Conservation (phyloP, 64 coral and sea anemone species). For the Astreopora myriophthalma region DNA sequence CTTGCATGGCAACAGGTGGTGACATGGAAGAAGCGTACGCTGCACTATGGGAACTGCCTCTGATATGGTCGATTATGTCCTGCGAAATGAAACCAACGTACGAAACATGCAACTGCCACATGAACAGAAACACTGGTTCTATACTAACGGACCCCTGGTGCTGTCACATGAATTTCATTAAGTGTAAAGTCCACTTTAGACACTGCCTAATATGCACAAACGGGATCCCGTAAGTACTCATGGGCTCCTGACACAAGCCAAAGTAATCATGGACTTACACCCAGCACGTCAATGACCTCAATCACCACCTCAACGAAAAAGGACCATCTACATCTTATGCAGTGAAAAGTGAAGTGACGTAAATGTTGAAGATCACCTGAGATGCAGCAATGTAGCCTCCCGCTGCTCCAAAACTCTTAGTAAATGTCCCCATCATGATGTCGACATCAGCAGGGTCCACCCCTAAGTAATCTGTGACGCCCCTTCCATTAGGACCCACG, state of each 20-base stretch:
- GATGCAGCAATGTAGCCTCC: conserved; percentile 94
- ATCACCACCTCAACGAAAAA: neutral
- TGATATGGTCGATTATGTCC: conserved; percentile 92
- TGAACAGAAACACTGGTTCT: neutral
- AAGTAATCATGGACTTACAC: too few relatives aligned
- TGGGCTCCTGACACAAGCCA: too few relatives aligned
- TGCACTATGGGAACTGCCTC: conserved; percentile 93
- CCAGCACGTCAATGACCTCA: too few relatives aligned
- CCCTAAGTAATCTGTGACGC: conserved; percentile 86
- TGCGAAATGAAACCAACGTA: conserved; percentile 7
- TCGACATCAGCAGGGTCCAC: conserved; percentile 91
- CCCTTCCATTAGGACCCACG: conserved; percentile 84
- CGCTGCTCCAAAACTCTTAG: conserved; percentile 96
- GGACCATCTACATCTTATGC: neutral
- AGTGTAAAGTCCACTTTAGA: too few relatives aligned
- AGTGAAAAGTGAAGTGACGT: neutral
- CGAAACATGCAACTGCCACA: neutral
- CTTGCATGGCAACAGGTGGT: conserved; percentile 86
- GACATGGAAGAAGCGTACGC: conserved; percentile 97
- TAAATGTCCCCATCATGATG: conserved; percentile 99
- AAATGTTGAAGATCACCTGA: conserved; percentile 39
- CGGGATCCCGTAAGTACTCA: too few relatives aligned
- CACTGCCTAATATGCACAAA: too few relatives aligned
- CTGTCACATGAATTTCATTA: too few relatives aligned
- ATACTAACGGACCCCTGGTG: too few relatives aligned